Conservation (phyloP, 2,797 vertebrate genomes). For the Phalloptychus januarius region DNA sequence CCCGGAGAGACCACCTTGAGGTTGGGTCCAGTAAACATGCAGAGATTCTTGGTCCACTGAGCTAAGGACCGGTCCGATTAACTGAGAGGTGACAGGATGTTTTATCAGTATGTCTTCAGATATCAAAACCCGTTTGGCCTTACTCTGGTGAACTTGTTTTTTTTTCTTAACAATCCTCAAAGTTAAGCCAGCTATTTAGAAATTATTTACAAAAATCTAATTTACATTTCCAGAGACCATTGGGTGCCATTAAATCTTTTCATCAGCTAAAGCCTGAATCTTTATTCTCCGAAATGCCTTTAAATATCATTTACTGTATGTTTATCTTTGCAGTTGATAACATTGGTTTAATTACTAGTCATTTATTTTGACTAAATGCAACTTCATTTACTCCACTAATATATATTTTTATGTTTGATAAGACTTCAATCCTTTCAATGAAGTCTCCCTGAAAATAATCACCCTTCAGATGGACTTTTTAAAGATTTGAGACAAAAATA, state of each 20-base stretch:
- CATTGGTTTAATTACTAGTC: background rate
- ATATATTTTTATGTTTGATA: background rate
- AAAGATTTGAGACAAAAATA: background rate
- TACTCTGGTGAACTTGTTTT: background rate
- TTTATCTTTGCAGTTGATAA: background rate
- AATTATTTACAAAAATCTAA: background rate
- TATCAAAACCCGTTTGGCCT: background rate
- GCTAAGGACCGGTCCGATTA: background rate
- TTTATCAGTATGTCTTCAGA: background rate
- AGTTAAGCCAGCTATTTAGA: background rate
- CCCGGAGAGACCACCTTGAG: background rate
- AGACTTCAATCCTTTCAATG: background rate
- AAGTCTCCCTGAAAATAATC: background rate
- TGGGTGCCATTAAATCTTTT: background rate
- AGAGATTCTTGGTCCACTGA: background rate
- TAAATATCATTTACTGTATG: background rate
- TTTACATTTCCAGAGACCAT: background rate
- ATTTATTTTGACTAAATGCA: background rate
- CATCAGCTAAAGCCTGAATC: background rate
- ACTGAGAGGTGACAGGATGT: background rate
- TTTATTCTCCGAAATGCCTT: background rate
- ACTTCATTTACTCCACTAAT: background rate
- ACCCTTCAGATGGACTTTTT: background rate
- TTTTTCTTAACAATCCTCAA: background rate
- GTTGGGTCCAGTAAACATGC: background rate